A percentile compares a stretch with the other conserved stretches of the same genome.
phyloP scores from a whole-genome alignment of 2,113 vertebrate genomes.

The Okapia johnstoni region DNA sequence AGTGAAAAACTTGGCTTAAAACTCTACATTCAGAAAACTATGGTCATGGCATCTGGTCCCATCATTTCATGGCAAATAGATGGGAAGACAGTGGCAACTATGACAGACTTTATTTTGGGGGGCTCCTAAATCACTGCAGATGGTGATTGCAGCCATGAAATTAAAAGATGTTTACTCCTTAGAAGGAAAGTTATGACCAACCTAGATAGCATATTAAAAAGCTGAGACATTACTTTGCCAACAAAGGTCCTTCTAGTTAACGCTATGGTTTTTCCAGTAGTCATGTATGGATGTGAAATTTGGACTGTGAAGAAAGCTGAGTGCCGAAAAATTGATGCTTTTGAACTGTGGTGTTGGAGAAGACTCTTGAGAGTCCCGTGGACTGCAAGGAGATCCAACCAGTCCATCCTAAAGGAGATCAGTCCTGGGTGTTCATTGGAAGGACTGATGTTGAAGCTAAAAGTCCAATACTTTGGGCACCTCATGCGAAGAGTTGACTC shows the following conservation, averaged over 20 bases:
- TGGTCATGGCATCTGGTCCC: accelerated
- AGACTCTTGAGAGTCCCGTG: background rate
- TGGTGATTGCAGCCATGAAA: background rate
- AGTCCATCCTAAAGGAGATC: background rate
- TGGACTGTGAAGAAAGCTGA: background rate
- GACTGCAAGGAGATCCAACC: background rate
- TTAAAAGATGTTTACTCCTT: background rate
- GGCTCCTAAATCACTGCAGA: background rate
- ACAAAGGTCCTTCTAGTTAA: background rate
- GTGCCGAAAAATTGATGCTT: background rate
- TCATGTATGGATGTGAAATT: background rate
- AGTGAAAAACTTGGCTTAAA: background rate
- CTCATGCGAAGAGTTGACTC: background rate
- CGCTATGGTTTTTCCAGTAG: background rate
- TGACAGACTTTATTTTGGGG: background rate
- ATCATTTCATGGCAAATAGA: background rate
- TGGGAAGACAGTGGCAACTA: background rate
- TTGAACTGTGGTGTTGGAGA: background rate
- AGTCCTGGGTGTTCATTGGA: background rate
- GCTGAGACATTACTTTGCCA: background rate
- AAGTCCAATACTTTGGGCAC: background rate
- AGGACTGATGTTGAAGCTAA: background rate
- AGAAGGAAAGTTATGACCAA: background rate
- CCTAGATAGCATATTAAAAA: background rate
- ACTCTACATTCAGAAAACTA: background rate